Percentiles rank a stretch among this genome's conserved stretches.
These are phyloP conservation scores for Polymixis flavicincta DNA, from an alignment of 2,888 invertebrate genomes.

Conservation along the genomic window DNA sequence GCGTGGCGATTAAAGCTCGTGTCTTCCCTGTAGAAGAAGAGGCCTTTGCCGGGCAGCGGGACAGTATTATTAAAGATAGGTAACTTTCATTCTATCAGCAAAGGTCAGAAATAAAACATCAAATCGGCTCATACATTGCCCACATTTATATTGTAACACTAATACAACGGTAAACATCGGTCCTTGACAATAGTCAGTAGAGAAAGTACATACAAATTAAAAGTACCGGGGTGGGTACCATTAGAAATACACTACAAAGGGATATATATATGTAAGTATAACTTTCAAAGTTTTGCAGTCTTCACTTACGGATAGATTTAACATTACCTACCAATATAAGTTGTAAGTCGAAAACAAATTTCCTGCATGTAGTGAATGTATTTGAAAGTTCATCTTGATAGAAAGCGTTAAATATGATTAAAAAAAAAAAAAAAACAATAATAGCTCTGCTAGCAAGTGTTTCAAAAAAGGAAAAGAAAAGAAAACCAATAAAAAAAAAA, in stretches of 20 bases:
- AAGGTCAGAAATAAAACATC: slow-evolving; percentile 24
- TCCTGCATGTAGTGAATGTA: slow-evolving; percentile 41
- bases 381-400: slow-evolving; percentile 53
- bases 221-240: slow-evolving; percentile 16
- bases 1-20: background rate
- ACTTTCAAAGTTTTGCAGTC: slow-evolving; percentile 65
- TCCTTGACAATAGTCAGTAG: slow-evolving; percentile 67
- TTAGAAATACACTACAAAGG: slow-evolving; percentile 34
- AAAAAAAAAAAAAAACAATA: no score
- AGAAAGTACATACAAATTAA: slow-evolving; percentile 65
- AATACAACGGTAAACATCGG: slow-evolving; percentile 76
- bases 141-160: slow-evolving; percentile 29
- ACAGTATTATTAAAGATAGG: background rate
- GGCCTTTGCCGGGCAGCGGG: background rate
- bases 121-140: slow-evolving; percentile 7
- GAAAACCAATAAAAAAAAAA: slow-evolving; percentile 66
- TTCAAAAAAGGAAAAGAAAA: slow-evolving; percentile 63
- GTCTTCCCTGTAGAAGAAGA: background rate
- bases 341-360: slow-evolving; percentile 71
- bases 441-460: background rate
- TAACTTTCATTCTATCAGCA: background rate
- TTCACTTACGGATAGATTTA: slow-evolving; percentile 64
- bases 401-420: slow-evolving; percentile 12
- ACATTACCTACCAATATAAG: slow-evolving; percentile 64
- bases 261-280: slow-evolving; percentile 22